Evolutionary conservation across 2,113 vertebrate species (phyloP).

Genomic region (Steatornis caripensis): DNA sequence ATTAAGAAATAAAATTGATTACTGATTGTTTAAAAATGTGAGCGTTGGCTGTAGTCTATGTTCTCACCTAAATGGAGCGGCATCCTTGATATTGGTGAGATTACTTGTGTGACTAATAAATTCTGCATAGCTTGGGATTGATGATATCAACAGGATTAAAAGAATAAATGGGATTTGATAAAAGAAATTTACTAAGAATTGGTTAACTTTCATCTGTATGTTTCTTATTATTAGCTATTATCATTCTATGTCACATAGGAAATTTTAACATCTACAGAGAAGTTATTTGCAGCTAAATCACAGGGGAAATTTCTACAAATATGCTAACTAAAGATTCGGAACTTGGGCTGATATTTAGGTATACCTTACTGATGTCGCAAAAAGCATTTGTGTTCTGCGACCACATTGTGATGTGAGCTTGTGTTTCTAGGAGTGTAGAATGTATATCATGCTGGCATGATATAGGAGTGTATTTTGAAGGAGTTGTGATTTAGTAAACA

Average conservation of each 20-base stretch:
- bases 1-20: neutral
- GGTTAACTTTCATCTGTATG: neutral
- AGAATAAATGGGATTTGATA: neutral
- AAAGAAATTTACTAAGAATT: neutral
- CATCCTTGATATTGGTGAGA: neutral
- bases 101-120: neutral
- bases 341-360: neutral
- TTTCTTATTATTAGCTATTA: neutral
- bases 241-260: neutral
- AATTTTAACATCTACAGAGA: neutral
- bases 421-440: neutral
- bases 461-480: neutral
- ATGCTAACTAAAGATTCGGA: neutral
- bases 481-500: neutral
- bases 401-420: neutral
- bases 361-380: neutral
- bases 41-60: neutral
- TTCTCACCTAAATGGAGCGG: neutral
- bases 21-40: neutral
- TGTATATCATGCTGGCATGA: neutral
- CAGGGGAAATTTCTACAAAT: neutral
- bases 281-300: neutral
- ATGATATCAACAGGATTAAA: neutral
- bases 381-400: neutral
- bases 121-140: neutral